A percentile compares a stretch with the other conserved stretches of the same genome.
Conservation (phyloP, 2,888 invertebrate genomes). For the Drosophila mimetica region DNA sequence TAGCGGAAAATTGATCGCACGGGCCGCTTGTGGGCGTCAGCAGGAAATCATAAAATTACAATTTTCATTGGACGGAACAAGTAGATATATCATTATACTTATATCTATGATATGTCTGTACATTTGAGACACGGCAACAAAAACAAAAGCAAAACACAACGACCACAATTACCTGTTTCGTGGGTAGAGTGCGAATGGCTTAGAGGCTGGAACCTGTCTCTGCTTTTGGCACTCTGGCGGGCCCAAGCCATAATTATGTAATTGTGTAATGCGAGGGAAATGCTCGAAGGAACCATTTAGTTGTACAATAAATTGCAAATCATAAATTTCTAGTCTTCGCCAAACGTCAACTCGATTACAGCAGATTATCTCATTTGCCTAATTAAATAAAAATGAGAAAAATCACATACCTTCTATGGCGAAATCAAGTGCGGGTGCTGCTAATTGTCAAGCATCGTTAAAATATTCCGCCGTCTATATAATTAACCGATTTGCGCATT, state of each 20-base stretch:
- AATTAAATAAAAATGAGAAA: conserved; percentile 59
- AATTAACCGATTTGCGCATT: conserved; percentile 74
- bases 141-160: too few species aligned
- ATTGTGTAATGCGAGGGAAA: conserved; percentile 53
- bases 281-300: conserved; percentile 31
- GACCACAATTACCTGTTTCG: conserved; percentile 62
- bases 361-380: conserved; percentile 54
- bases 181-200: conserved; percentile 73
- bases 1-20: conserved; percentile 62
- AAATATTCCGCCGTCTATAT: conserved; percentile 26
- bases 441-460: conserved; percentile 27
- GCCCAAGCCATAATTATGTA: conserved; percentile 58
- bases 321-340: conserved; percentile 46
- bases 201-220: conserved; percentile 50
- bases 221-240: conserved; percentile 18
- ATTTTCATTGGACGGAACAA: conserved; percentile 75
- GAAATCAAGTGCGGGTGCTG: conserved; percentile 60
- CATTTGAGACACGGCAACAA: conserved; percentile 49
- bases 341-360: conserved; percentile 58
- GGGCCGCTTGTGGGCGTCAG: conserved; percentile 37
- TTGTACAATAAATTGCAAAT: conserved; percentile 33
- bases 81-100: conserved; percentile 37
- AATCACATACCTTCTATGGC: conserved; percentile 30
- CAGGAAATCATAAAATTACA: conserved; percentile 73
- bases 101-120: conserved; percentile 53